These are phyloP conservation scores for Drosophila mercatorum DNA, from an alignment of 2,888 invertebrate species.

Conservation along the genomic window DNA sequence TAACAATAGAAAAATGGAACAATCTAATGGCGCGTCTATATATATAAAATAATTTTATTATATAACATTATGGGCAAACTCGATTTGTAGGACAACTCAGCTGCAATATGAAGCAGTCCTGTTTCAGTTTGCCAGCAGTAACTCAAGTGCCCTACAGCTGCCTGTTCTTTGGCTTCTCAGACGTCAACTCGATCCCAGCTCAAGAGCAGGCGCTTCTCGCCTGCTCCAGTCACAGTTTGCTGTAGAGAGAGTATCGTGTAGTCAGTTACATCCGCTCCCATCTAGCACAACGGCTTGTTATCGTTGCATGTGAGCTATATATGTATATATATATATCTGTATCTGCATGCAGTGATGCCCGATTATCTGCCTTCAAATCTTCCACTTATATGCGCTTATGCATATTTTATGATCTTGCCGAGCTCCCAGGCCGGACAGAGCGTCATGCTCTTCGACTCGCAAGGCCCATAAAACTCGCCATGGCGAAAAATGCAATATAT, in stretches of 20 bases:
- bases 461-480: constrained; percentile 47
- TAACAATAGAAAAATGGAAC: no score
- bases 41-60: no score
- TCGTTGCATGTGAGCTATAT: neutral
- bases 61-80: neutral
- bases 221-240: neutral
- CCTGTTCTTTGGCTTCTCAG: neutral
- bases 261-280: neutral
- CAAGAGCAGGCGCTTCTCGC: neutral
- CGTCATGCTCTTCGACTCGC: constrained; percentile 41
- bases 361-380: constrained; percentile 14
- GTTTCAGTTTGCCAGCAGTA: neutral
- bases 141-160: neutral
- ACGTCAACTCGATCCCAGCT: neutral
- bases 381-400: constrained; percentile 4
- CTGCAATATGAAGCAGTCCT: neutral
- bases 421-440: constrained; percentile 19
- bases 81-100: neutral
- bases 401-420: constrained; percentile 28
- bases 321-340: neutral
- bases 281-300: neutral
- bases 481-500: constrained; percentile 16
- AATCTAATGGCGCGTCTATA: no score
- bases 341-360: neutral
- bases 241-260: neutral